Evolutionary conservation across 2,888 invertebrate genomes (phyloP), one percentile per base, ranked within the genome.

Genomic region (Meganola albula): DNA sequence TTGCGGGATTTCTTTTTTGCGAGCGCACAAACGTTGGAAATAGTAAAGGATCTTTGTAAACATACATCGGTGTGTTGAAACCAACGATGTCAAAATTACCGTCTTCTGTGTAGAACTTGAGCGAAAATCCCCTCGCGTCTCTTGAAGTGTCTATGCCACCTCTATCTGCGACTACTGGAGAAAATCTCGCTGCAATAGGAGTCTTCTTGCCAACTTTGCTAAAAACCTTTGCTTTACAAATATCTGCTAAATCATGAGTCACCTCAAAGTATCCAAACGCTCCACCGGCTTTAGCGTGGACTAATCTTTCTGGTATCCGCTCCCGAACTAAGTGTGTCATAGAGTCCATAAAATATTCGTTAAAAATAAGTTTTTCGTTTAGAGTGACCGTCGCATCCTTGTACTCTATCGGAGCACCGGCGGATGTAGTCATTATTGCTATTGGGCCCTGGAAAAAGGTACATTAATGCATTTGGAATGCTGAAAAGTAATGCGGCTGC

Each of bases 21-120:
- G 96, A 94, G 70, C 97, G 95, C 44, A 97, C 94, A 61, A 98
- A 96, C 51, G 92, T 93, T 3, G 96, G 93, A 73, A 98, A 98
- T 16, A 93, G 76, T 3, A 93, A 74, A 0, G 96, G 94, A 73
- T 97, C 97, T 39, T 95, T 90, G 59, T 95, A 90, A 67, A 94
- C 95, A 78, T 94, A 96, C 49, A 96, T 92, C 0, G 96, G 96
- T 0, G 93, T 95, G 70, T 94, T 96, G 60, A 93, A 92, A 2
- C 96, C 96, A 9, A 95, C 95, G 37, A 96, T 80, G 78, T 97
- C 97, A 92, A 96, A 95, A 51, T 92, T 91, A 11, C 95, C 95
- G 36, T 95, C 93, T 48, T 95, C 93, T 0, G 94, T 93, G 73
- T 97, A 97, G 68, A 97, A 94, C 71, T 97, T 97, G 0, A 96